Evolutionary conservation across 2,888 invertebrate genomes (phyloP).

Genomic region (Argynnis bischoffii): DNA sequence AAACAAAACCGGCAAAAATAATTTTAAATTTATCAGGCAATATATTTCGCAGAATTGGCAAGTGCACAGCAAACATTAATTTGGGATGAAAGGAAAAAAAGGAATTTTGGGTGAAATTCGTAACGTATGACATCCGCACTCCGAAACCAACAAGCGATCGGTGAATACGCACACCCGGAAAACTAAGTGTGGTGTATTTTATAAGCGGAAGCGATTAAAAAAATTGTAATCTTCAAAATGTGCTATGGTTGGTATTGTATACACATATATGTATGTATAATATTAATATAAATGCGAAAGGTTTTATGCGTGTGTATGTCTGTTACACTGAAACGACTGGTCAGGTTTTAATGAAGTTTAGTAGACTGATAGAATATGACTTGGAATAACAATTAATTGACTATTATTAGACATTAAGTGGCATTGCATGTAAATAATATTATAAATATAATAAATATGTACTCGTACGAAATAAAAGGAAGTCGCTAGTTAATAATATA

Average conservation of each 20-base stretch:
- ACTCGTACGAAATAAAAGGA: too few relatives aligned
- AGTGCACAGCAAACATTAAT: constrained; percentile 39
- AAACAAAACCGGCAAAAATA: constrained; percentile 19
- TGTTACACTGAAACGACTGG: too few relatives aligned
- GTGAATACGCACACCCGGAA: constrained; percentile 54
- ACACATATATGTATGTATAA: neutral
- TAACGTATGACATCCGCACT: constrained; percentile 66
- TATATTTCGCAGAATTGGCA: constrained; percentile 34
- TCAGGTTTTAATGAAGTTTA: too few relatives aligned
- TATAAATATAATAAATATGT: too few relatives aligned
- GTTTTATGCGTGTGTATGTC: neutral
- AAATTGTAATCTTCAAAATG: too few relatives aligned
- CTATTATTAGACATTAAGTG: too few relatives aligned
- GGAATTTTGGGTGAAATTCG: constrained; percentile 62
- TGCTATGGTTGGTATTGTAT: too few relatives aligned
- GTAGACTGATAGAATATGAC: neutral
- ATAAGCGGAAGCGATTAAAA: constrained; percentile 30
- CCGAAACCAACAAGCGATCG: constrained; percentile 63
- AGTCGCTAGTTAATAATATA: too few relatives aligned
- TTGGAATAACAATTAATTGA: too few relatives aligned
- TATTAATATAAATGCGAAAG: neutral
- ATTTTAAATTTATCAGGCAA: constrained; percentile 25
- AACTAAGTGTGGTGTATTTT: constrained; percentile 44
- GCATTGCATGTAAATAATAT: too few relatives aligned
- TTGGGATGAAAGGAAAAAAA: constrained; percentile 46